A percentile compares a stretch with the other conserved stretches of the same genome.
phyloP scores from a whole-genome alignment of 2,888 invertebrate species.

The Amitus sp. region DNA sequence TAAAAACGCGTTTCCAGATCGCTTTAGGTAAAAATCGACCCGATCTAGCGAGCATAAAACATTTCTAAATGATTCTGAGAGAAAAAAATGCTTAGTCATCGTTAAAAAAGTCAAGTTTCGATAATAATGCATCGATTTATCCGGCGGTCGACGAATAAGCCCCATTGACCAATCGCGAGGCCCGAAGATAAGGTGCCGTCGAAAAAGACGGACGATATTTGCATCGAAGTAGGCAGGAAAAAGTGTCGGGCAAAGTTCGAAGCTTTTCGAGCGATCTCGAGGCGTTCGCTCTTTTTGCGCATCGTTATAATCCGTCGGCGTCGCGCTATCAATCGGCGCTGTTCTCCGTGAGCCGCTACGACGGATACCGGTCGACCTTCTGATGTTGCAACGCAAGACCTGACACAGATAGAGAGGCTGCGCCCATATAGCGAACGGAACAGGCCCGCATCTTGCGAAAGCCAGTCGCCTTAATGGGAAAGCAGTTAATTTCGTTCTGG shows the following conservation, averaged over 20 bases:
- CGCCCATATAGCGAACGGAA: conserved; percentile 41
- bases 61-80: too few relatives aligned
- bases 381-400: conserved; percentile 63
- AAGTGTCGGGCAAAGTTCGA: conserved; percentile 35
- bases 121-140: too few relatives aligned
- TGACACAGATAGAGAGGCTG: conserved; percentile 62
- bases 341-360: conserved; percentile 45
- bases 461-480: conserved; percentile 45
- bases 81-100: too few relatives aligned
- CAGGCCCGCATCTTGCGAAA: conserved; percentile 52
- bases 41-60: too few relatives aligned
- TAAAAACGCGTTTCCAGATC: too few relatives aligned
- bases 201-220: too few relatives aligned
- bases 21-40: too few relatives aligned
- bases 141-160: too few relatives aligned
- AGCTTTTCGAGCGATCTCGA: conserved; percentile 33
- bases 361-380: conserved; percentile 64
- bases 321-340: conserved; percentile 53
- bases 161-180: too few relatives aligned
- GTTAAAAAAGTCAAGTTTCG: too few relatives aligned
- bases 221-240: conserved; percentile 13
- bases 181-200: too few relatives aligned
- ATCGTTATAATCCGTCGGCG: conserved; percentile 30
- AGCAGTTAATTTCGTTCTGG: conserved; percentile 51
- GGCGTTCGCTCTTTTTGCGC: conserved; percentile 41